Evolutionary conservation across 2,888 invertebrate species (phyloP), one percentile per base, ranked within the genome.

Genomic region (Pseudococcus longispinus): DNA sequence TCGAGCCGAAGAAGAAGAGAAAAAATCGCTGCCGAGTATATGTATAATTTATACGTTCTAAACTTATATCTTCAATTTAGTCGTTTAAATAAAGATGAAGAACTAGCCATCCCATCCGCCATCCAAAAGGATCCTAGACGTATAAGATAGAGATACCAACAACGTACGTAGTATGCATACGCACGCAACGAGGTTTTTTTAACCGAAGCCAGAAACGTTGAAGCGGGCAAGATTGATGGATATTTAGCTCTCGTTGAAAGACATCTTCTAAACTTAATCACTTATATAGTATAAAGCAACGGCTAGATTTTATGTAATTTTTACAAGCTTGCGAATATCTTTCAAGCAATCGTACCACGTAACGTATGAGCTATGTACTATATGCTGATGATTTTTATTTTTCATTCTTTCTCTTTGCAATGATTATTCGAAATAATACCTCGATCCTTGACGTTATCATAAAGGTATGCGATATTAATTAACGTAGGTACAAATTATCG

Each of bases 181-280:
- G 55, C 6, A 55, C 3, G 23, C 60, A 60, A 37, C 20, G 37
- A 37, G 29, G 70, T 29, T 6, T 23, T 80, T 83, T 83, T 32
- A 83, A 51, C 83, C 9, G 26, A 20, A 82, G 82, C 83, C 83
- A 84, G 65, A 84, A 84, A 65, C 70, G 84, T 55, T 65, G 29
- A 55, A n/a, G 32, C n/a, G 23, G 60, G 42, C 42, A 84, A 84
- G 84, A 84, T 84, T 65, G 84, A 84, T 84, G 84, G 42, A 84
- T 60, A 65, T 84, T 42, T 65, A 42, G 65, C 37, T 20, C 23
- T 84, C 65, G 84, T 84, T 84, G 84, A 84, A 84, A 84, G 84
- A 84, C 65, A 84, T 70, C 42, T 51, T 84, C 26, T 37, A 13
- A 65, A 84, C 84, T n/a, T 65, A 84, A 84, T 84, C 84, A 84